Percentiles rank a stretch among this genome's conserved stretches.
phyloP scores from a whole-genome alignment of 1,140 invertebrate genomes.

The Drosophila lini region DNA sequence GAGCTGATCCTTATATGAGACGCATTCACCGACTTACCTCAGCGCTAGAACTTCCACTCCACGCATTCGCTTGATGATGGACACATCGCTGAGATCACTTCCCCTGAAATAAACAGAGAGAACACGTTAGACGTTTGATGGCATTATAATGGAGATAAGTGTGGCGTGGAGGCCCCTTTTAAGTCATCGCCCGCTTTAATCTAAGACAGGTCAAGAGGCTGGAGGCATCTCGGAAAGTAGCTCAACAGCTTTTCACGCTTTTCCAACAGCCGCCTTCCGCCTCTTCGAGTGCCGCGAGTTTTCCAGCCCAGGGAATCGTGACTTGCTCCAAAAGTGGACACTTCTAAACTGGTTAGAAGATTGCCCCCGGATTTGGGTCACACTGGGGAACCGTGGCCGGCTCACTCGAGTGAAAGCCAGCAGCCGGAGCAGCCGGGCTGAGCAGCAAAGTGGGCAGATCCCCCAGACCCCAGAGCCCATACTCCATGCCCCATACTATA shows the following conservation, averaged over 20 bases:
- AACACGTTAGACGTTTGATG: constrained; percentile 26
- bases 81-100: constrained; percentile 91
- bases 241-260: constrained; percentile 36
- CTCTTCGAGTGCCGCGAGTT: constrained; percentile 45
- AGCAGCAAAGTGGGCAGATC: constrained; percentile 60
- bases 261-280: constrained; percentile 11
- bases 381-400: constrained; percentile 22
- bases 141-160: constrained; percentile 33
- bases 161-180: constrained; percentile 26
- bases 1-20: constrained; percentile 9
- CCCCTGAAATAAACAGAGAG: constrained; percentile 88
- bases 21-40: constrained; percentile 86
- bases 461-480: constrained; percentile 23
- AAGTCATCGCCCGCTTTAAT: constrained; percentile 23
- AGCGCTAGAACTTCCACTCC: constrained; percentile 92
- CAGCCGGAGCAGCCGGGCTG: constrained; percentile 15
- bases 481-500: constrained; percentile 9
- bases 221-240: constrained; percentile 33
- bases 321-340: constrained; percentile 56
- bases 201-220: constrained; percentile 30
- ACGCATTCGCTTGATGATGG: constrained; percentile 89
- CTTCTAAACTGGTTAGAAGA: constrained; percentile 69
- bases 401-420: constrained; percentile 56
- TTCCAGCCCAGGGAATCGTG: constrained; percentile 55
- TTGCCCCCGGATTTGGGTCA: constrained; percentile 56